These are phyloP conservation scores for Orthosia incerta DNA, from an alignment of 2,888 invertebrate genomes.

Conservation along the genomic window DNA sequence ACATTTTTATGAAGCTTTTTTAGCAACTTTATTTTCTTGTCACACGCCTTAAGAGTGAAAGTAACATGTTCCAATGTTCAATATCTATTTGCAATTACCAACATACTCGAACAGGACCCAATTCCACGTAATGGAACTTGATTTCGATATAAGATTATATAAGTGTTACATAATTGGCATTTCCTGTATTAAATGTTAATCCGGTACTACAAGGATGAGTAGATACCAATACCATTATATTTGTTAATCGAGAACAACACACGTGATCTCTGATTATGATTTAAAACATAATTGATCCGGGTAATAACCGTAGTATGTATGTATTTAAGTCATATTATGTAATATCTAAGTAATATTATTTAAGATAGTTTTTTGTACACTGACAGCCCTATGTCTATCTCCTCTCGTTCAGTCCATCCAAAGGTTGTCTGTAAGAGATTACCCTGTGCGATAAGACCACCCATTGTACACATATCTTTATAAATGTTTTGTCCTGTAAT, in stretches of 20 bases:
- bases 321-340: no score
- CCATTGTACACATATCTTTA: no score
- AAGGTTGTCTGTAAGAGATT: no score
- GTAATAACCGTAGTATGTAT: no score
- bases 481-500: no score
- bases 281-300: slow-evolving; percentile 10
- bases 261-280: slow-evolving; percentile 16
- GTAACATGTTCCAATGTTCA: slow-evolving; percentile 74
- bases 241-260: slow-evolving; percentile 20
- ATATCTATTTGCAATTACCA: slow-evolving; percentile 67
- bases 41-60: slow-evolving; percentile 77
- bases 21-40: slow-evolving; percentile 68
- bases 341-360: no score
- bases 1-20: slow-evolving; percentile 37
- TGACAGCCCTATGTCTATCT: no score
- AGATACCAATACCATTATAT: slow-evolving; percentile 37
- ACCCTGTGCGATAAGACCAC: no score
- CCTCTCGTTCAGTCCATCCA: no score
- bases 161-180: slow-evolving; percentile 62
- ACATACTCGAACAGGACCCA: slow-evolving; percentile 71
- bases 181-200: slow-evolving; percentile 58
- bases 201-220: slow-evolving; percentile 47
- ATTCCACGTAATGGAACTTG: slow-evolving; percentile 69
- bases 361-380: no score
- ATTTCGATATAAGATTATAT: slow-evolving; percentile 61